Conservation (phyloP, 2,113 vertebrate genomes). For the Xiphophorus couchianus region DNA sequence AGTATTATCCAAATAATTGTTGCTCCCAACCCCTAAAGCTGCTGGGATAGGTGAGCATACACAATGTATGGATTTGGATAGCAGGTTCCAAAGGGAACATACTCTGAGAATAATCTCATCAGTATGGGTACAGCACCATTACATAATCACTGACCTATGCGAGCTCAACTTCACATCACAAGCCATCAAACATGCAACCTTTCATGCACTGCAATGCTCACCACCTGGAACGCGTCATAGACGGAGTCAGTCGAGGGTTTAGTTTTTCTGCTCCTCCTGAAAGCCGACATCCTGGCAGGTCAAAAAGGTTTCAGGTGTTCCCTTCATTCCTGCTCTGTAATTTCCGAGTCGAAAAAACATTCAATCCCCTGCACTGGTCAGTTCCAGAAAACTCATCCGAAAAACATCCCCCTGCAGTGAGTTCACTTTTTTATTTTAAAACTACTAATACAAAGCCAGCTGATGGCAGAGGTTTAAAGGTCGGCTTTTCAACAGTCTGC, state of each 20-base stretch:
- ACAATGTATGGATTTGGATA: slow-evolving; percentile 1
- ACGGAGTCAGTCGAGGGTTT: slow-evolving; percentile 79
- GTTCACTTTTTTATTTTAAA: neutral
- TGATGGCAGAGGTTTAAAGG: neutral
- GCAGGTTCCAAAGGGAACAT: neutral
- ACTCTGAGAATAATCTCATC: slow-evolving; percentile 1
- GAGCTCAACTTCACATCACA: slow-evolving; percentile 28
- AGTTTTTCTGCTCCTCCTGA: slow-evolving; percentile 66
- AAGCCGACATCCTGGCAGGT: slow-evolving; percentile 68
- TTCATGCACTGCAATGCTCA: slow-evolving; percentile 72
- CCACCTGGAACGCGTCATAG: slow-evolving; percentile 84
- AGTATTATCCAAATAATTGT: no score
- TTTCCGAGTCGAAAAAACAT: slow-evolving; percentile 9
- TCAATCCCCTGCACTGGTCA: neutral
- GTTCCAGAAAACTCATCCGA: neutral
- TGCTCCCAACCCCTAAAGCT: no score
- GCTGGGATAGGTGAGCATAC: no score
- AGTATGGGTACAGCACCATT: neutral
- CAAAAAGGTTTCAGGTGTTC: slow-evolving; percentile 30
- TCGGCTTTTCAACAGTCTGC: neutral
- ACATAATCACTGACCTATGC: slow-evolving; percentile 34
- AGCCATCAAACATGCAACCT: slow-evolving; percentile 6
- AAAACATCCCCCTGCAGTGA: neutral
- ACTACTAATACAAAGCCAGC: neutral
- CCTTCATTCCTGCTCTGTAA: slow-evolving; percentile 5